Evolutionary conservation across 1,140 invertebrate genomes (phyloP).

Genomic region (Drosophila equinoxialis): DNA sequence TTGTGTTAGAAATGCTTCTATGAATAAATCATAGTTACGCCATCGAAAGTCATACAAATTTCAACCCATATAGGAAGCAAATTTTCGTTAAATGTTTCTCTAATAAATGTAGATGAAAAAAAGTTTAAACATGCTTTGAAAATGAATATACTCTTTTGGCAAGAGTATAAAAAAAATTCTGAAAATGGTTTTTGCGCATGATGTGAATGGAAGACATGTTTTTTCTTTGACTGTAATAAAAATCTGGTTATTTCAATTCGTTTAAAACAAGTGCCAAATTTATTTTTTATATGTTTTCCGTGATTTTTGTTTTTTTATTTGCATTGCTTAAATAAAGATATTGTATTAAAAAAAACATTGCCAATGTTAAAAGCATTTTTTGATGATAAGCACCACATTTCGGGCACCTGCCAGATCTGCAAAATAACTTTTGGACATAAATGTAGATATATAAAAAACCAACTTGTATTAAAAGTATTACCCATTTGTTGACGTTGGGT

Average conservation of each 20-base stretch:
- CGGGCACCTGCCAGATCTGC: conserved; percentile 54
- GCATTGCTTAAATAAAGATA: conserved; percentile 20
- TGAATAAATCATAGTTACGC: too few species aligned
- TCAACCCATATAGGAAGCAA: too few species aligned
- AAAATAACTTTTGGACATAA: neutral
- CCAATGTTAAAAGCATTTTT: conserved; percentile 61
- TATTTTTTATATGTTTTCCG: neutral
- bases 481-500: conserved; percentile 42
- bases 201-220: neutral
- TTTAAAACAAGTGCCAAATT: neutral
- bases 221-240: neutral
- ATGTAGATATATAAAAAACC: conserved; percentile 26
- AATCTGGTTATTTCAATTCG: conserved; percentile 4
- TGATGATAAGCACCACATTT: conserved; percentile 66
- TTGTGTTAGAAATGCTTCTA: too few species aligned
- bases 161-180: neutral
- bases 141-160: too few species aligned
- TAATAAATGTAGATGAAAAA: too few species aligned
- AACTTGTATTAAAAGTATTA: conserved; percentile 72
- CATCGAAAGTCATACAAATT: too few species aligned
- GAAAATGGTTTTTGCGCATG: neutral
- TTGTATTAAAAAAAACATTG: conserved; percentile 44
- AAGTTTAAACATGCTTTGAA: too few species aligned
- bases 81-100: too few species aligned
- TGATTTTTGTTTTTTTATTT: conserved; percentile 13